Evolutionary conservation across 2,113 vertebrate species (phyloP).

Genomic region (Prinia subflava): DNA sequence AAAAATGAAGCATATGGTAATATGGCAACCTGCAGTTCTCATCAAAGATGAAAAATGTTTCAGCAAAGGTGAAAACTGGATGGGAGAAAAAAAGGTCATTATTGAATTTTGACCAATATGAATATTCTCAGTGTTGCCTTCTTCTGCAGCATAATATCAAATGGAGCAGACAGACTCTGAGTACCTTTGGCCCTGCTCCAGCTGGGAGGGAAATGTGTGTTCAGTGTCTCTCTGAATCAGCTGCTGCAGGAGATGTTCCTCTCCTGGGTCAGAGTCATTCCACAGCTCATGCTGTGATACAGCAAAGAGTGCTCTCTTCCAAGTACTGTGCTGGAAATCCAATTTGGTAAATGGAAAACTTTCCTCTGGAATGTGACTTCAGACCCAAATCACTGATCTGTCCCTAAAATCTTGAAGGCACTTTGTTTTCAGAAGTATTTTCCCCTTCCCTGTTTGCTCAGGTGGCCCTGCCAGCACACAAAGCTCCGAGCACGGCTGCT

Average conservation of each 20-base stretch:
- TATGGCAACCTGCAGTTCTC: not conserved
- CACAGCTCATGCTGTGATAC: not conserved
- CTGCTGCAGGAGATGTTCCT: conserved; percentile 10
- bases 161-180: not conserved
- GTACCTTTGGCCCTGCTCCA: not conserved
- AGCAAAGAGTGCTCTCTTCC: not conserved
- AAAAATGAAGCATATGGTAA: not conserved
- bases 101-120: not conserved
- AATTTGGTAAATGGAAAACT: not conserved
- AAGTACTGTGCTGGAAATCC: not conserved
- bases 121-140: not conserved
- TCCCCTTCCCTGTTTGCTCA: not conserved
- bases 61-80: not conserved
- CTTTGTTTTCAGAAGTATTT: not conserved
- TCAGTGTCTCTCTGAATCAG: conserved; percentile 12
- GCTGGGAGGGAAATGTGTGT: not conserved
- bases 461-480: conserved; percentile 4
- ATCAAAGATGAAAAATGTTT: not conserved
- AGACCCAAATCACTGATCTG: not conserved
- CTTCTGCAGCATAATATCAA: not conserved
- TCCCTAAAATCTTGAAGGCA: not conserved
- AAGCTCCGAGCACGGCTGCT: not conserved
- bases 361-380: not conserved
- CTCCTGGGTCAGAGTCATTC: not conserved
- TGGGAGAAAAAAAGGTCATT: not conserved